Conservation (phyloP, 2,888 invertebrate genomes). For the Chaitophorus viminalis region DNA sequence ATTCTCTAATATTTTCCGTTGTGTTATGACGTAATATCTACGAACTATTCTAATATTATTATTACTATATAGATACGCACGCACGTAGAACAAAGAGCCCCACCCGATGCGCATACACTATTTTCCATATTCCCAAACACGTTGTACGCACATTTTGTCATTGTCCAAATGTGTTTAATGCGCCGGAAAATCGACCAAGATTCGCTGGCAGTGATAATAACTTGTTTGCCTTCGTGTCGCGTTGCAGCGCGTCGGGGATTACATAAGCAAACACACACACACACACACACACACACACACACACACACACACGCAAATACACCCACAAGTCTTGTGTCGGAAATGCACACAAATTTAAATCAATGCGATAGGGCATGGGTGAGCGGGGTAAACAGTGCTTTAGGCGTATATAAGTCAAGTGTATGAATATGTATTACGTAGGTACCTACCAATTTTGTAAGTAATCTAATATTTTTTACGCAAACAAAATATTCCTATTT, state of each 20-base stretch:
- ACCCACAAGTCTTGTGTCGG: too few species aligned
- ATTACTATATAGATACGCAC: background rate
- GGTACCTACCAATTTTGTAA: too few species aligned
- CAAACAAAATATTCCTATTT: too few species aligned
- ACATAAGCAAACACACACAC: background rate
- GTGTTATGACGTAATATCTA: background rate
- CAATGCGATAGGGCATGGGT: background rate
- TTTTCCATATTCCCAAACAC: slow-evolving; percentile 33
- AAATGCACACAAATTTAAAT: background rate
- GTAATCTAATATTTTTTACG: too few species aligned
- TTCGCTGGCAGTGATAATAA: slow-evolving; percentile 14
- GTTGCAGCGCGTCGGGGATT: background rate
- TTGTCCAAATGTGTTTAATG: slow-evolving; percentile 42
- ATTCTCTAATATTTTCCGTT: background rate
- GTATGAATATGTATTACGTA: background rate
- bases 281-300: background rate
- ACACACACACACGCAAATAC: background rate
- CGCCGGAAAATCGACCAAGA: slow-evolving; percentile 49
- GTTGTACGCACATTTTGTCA: slow-evolving; percentile 46
- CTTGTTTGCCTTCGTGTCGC: slow-evolving; percentile 24
- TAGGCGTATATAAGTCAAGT: slow-evolving; percentile 3
- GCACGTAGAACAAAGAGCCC: slow-evolving; percentile 12
- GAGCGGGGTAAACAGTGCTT: background rate
- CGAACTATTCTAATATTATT: background rate
- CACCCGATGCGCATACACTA: background rate